These are phyloP conservation scores for Pygocentrus nattereri DNA, from an alignment of 2,797 vertebrate species.

Conservation along the genomic window DNA sequence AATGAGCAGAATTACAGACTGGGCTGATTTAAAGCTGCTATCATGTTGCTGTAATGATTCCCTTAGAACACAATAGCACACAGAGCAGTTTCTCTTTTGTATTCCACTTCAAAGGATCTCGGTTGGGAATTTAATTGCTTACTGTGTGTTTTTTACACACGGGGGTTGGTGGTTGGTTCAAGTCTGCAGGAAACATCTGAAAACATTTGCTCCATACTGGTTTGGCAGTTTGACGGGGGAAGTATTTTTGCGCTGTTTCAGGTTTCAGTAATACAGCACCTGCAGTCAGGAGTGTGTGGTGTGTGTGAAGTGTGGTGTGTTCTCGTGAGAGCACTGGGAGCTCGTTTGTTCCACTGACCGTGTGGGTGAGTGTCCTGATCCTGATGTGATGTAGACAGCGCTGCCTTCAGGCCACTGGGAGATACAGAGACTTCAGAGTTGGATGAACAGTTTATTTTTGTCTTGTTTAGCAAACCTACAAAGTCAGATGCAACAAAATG, in stretches of 20 bases:
- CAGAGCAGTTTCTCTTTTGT: background rate
- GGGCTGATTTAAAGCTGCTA: background rate
- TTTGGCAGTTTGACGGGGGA: background rate
- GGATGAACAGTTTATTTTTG: too few relatives aligned
- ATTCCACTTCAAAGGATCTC: background rate
- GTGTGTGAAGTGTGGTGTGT: background rate
- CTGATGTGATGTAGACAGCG: background rate
- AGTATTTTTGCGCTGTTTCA: constrained; percentile 4
- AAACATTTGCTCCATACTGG: constrained; percentile 1
- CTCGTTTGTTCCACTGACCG: background rate
- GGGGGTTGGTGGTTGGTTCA: background rate
- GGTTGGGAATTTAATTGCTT: background rate
- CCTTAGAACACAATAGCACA: constrained; percentile 1
- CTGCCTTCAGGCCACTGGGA: background rate
- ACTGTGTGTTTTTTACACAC: background rate
- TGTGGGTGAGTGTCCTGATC: background rate
- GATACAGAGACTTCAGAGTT: background rate
- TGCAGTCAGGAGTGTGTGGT: background rate
- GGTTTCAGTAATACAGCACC: background rate
- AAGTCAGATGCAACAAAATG: too few relatives aligned
- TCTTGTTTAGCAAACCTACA: too few relatives aligned
- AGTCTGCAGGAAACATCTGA: constrained; percentile 1
- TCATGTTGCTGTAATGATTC: background rate
- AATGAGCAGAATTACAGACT: background rate
- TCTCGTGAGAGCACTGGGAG: background rate